A percentile compares a stretch with the other conserved stretches of the same genome.
These are phyloP conservation scores for Euura lappo DNA, from an alignment of 1,140 invertebrate species.

Conservation along the genomic window DNA sequence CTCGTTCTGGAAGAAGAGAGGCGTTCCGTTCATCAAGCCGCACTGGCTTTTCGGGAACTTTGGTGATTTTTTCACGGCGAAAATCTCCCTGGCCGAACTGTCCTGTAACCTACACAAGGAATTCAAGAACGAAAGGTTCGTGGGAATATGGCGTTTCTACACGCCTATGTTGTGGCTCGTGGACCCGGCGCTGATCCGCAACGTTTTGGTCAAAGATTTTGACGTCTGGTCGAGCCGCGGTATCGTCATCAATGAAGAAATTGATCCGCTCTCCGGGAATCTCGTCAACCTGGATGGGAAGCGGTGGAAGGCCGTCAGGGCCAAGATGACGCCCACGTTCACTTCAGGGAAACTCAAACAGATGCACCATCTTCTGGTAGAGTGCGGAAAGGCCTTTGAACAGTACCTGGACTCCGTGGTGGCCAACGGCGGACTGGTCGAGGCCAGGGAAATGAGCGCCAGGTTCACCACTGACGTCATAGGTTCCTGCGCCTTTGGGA, in stretches of 20 bases:
- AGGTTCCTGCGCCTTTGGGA: constrained; percentile 67
- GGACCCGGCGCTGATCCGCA: constrained; percentile 62
- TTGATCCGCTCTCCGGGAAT: constrained; percentile 62
- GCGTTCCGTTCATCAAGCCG: constrained; percentile 37
- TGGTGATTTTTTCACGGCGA: constrained; percentile 11
- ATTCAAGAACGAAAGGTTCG: constrained; percentile 46
- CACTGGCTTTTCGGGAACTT: constrained; percentile 12
- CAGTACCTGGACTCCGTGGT: constrained; percentile 46
- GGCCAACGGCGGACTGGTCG: constrained; percentile 43
- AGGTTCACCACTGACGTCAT: constrained; percentile 71
- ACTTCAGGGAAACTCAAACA: constrained; percentile 59
- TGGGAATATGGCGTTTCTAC: constrained; percentile 57
- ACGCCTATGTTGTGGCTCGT: constrained; percentile 56
- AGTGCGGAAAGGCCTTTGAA: constrained; percentile 48
- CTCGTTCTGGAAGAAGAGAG: constrained; percentile 55
- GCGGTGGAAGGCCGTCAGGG: constrained; percentile 58
- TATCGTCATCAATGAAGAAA: constrained; percentile 58
- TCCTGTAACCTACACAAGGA: constrained; percentile 51
- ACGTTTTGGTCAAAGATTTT: constrained; percentile 67
- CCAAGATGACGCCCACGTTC: constrained; percentile 58
- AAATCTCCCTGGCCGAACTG: constrained; percentile 50
- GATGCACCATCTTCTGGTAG: constrained; percentile 58
- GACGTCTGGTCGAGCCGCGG: constrained; percentile 64
- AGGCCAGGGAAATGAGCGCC: constrained; percentile 63
- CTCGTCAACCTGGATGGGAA: constrained; percentile 59